phyloP scores from a whole-genome alignment of 2,113 vertebrate species.

The Catharus minimus region DNA sequence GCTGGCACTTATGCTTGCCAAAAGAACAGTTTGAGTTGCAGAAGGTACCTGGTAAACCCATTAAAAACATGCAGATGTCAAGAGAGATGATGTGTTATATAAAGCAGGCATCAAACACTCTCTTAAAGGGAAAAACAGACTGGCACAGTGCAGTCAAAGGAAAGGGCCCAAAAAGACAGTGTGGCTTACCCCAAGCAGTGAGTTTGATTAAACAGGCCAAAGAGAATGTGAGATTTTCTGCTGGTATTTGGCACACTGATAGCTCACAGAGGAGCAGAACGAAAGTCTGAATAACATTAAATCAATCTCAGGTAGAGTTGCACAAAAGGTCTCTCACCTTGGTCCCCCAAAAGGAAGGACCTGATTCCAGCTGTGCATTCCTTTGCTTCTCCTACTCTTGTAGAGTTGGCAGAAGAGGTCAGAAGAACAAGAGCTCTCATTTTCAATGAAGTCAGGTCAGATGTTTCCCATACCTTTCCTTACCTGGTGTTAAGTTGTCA shows the following conservation, averaged over 20 bases:
- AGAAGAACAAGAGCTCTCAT: neutral
- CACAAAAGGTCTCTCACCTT: neutral
- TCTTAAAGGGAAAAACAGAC: neutral
- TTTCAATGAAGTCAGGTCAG: neutral
- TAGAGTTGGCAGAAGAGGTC: neutral
- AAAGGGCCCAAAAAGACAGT: neutral
- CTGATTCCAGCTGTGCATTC: neutral
- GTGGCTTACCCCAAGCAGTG: neutral
- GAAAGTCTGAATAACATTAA: neutral
- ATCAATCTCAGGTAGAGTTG: neutral
- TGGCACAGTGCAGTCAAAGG: neutral
- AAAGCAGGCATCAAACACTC: neutral
- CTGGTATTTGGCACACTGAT: neutral
- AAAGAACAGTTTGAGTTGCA: constrained; percentile 55
- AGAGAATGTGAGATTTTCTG: neutral
- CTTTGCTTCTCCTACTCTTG: neutral
- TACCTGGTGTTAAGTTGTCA: neutral
- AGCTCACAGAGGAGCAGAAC: neutral
- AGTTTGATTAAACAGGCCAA: neutral
- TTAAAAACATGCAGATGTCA: constrained; percentile 32
- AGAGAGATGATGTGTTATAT: neutral
- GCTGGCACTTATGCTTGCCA: constrained; percentile 15
- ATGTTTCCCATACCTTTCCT: neutral
- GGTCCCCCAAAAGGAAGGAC: neutral
- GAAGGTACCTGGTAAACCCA: constrained; percentile 45